Base-by-base conservation (phyloP, 1,140 invertebrate genomes). In the Schlechtendalia chinensis region DNA sequence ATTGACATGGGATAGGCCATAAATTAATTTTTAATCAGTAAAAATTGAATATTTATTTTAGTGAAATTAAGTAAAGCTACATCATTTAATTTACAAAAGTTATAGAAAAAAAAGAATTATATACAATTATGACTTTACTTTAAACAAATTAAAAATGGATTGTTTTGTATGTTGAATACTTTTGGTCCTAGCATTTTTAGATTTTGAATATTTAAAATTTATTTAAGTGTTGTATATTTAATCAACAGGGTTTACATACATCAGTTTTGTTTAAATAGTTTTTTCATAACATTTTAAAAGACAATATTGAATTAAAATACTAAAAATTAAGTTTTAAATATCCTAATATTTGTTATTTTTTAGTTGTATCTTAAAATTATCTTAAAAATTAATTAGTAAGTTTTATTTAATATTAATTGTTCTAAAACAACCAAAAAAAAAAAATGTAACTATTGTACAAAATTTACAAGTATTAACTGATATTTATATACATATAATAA, bases 401-500 rank as follows among this genome's bases (percentile, higher is more conserved):
- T 65, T 32, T 17, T 65, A 74, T 17, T 54, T 8, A 39, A 53
- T 72, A 29, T 19, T 74, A 45, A 32, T 29, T 12, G 16, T 74
- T 22, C 50, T 29, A 29, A 32, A 32, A 19, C 4, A 50, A 63
- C 58, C 22, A 63, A 79, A 79, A 79, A 63, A 24, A 47, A 79
- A 79, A 79, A 63, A 24, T 27, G 58, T 47, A 79, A 79, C 22
- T 12, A 61, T 19, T 50, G 58, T 63, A 63, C 75, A 79, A 79
- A 79, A 63, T 77, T 22, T 3, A 27, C 11, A 47, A 77, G 58
- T 63, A 79, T 79, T 79, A 63, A 79, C 63, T 47, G 1, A 12
- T 54, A 5, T 54, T 79, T 58, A 47, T 75, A 47, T 75, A 8
- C 24, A 24, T 50, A 47, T 6, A 50, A 27, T 22, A 39, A 75